Conservation (phyloP, 2,888 invertebrate species). For the Amphipoea oculea region DNA sequence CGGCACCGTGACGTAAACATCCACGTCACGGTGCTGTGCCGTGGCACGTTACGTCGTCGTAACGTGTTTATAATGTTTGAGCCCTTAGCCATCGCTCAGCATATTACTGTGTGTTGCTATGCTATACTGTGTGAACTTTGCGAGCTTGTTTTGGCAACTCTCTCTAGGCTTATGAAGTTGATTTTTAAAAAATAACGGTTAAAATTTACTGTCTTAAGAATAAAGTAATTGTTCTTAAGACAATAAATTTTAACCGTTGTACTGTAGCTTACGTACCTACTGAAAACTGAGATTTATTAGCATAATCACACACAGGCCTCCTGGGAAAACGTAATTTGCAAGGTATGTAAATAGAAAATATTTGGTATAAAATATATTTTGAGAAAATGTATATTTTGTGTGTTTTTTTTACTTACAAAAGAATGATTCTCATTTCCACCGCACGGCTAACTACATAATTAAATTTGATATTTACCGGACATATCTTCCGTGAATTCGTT, state of each 20-base stretch:
- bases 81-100: not conserved
- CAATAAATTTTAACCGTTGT: not conserved
- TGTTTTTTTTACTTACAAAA: not conserved
- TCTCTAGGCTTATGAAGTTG: too few species aligned
- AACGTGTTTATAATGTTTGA: too few species aligned
- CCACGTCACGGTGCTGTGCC: too few species aligned
- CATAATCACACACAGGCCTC: too few species aligned
- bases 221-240: too few species aligned
- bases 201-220: too few species aligned
- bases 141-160: not conserved
- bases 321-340: not conserved
- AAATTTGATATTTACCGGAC: not conserved
- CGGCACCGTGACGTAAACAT: too few species aligned
- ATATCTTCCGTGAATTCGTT: not conserved
- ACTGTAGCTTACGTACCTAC: not conserved
- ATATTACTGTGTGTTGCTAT: not conserved
- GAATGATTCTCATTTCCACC: not conserved
- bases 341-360: not conserved
- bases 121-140: not conserved
- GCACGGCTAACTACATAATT: not conserved
- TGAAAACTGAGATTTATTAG: not conserved
- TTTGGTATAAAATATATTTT: not conserved
- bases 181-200: too few species aligned
- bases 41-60: too few species aligned
- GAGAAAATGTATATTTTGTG: not conserved